Evolutionary conservation across 1,140 invertebrate genomes (phyloP), one percentile per base, ranked within the genome.

Genomic region (Venturia canescens): DNA sequence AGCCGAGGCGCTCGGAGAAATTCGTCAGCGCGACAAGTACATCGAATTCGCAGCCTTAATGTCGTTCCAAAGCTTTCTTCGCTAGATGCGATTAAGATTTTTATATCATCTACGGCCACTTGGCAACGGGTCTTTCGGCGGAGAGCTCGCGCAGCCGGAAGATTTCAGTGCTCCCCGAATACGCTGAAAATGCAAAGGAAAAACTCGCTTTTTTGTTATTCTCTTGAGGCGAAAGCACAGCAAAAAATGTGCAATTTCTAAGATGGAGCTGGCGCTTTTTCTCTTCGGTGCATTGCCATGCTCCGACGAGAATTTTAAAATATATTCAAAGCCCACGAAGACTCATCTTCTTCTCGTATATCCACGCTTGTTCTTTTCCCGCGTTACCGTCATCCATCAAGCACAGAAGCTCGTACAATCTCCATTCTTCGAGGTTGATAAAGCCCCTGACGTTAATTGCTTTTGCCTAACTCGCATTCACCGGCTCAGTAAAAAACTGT

Each of bases 361-460:
- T 57, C 21, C 9, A 57, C 53, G 5, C 38, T 11, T 21, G 21
- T 21, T 23, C 53, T 23, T 57, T 18, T 57, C 53, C 21, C 21
- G 1, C 53, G 18, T 57, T 57, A 7, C 21, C 21, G 13, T 57
- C 53, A 57, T 57, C 53, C 21, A 57, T 57, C 53, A 57, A 57
- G 21, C 11, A 57, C 3, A 57, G 53, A 18, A 1, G 4, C 18
- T 57, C 21, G 18, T 57, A 57, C 21, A 4, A 57, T 57, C 21
- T 18, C n/a, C 21, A 57, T 57, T 57, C 21, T 57, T 9, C 53
- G 21, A 57, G 53, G 1, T 3, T 23, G 21, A 57, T 57, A 57
- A 57, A 57, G 53, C 53, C 53, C n/a, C 16, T 57, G 53, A 57
- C 53, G 53, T 57, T n/a, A 57, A 57, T 57, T 57, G 7, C 53